These are phyloP conservation scores for Mamestra brassicae DNA, from an alignment of 2,888 invertebrate genomes.

Conservation along the genomic window DNA sequence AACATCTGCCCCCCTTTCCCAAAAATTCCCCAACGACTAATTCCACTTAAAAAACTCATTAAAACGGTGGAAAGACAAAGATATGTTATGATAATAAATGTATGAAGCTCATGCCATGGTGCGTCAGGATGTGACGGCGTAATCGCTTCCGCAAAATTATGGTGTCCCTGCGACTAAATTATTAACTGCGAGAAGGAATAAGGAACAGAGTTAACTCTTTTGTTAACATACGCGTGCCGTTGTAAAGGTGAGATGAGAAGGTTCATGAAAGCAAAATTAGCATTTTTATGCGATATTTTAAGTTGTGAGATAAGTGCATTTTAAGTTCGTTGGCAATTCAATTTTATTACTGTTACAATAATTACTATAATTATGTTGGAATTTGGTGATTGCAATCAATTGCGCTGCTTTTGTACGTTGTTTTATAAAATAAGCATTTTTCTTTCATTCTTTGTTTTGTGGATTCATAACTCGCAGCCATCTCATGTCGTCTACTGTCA, in stretches of 20 bases:
- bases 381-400: too few species aligned
- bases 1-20: conserved; percentile 1
- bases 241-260: conserved; percentile 23
- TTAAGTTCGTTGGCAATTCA: too few species aligned
- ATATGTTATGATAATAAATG: conserved; percentile 61
- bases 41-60: conserved; percentile 61
- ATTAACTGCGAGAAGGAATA: conserved; percentile 64
- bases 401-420: too few species aligned
- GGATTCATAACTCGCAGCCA: too few species aligned
- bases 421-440: too few species aligned
- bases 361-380: too few species aligned
- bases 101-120: conserved; percentile 53
- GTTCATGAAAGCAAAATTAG: not conserved
- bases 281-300: too few species aligned
- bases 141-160: conserved; percentile 69
- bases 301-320: too few species aligned
- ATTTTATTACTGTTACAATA: too few species aligned
- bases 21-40: conserved; percentile 33
- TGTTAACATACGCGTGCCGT: conserved; percentile 61
- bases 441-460: too few species aligned
- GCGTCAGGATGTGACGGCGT: conserved; percentile 49
- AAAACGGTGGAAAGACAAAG: conserved; percentile 51
- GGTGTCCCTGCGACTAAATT: conserved; percentile 65
- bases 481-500: too few species aligned
- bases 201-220: conserved; percentile 77